A percentile compares a stretch with the other conserved stretches of the same genome.
These are phyloP conservation scores for Lutjanus argentimaculatus DNA, from an alignment of 2,797 vertebrate genomes.

Conservation along the genomic window DNA sequence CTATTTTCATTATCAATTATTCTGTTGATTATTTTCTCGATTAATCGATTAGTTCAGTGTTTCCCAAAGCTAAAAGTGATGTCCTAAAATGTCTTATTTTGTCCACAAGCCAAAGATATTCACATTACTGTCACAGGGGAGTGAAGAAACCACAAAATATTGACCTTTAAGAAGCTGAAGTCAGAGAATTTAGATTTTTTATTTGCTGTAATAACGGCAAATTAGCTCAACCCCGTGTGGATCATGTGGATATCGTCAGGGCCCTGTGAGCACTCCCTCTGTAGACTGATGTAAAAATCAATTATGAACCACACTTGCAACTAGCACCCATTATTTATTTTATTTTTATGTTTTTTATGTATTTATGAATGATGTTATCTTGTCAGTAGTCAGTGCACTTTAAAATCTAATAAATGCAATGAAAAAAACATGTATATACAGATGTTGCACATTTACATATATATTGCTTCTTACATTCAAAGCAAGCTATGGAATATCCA, in stretches of 20 bases:
- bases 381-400: constrained; percentile 8
- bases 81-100: too few relatives aligned
- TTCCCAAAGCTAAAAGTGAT: too few relatives aligned
- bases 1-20: too few relatives aligned
- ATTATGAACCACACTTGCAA: background rate
- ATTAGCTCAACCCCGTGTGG: too few relatives aligned
- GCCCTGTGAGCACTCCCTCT: background rate
- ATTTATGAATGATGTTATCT: constrained; percentile 38
- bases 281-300: background rate
- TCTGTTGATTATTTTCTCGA: too few relatives aligned
- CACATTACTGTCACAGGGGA: too few relatives aligned
- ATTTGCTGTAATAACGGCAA: too few relatives aligned
- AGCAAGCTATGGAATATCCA: constrained; percentile 41
- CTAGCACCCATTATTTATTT: constrained; percentile 17
- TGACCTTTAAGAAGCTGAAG: too few relatives aligned
- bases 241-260: background rate
- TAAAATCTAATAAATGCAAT: constrained; percentile 52
- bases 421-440: constrained; percentile 42
- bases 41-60: too few relatives aligned
- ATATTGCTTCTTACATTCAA: constrained; percentile 71
- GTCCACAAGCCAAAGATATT: too few relatives aligned
- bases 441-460: constrained; percentile 72
- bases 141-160: too few relatives aligned
- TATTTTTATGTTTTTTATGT: constrained; percentile 23
- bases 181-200: too few relatives aligned